phyloP scores from a whole-genome alignment of 2,888 invertebrate genomes.

The Trachelus tabidus region DNA sequence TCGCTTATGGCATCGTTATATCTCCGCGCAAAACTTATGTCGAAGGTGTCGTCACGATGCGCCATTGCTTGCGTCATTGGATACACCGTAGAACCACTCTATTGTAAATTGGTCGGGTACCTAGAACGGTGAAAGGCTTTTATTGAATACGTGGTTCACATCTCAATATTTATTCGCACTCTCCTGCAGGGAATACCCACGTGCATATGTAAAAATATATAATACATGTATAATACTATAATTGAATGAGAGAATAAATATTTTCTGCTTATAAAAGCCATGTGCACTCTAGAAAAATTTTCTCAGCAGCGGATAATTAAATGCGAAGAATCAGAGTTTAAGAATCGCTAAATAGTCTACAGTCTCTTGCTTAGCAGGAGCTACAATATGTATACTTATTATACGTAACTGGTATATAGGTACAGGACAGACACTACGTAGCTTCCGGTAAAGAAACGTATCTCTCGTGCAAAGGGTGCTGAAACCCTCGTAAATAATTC shows the following conservation, averaged over 20 bases:
- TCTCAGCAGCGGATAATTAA: neutral
- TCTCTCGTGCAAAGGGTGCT: neutral
- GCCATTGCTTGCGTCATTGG: slow-evolving; percentile 34
- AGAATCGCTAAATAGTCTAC: neutral
- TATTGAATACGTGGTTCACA: slow-evolving; percentile 61
- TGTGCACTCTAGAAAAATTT: neutral
- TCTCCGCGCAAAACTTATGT: neutral
- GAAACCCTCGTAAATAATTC: neutral
- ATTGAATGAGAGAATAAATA: neutral
- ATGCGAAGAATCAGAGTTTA: neutral
- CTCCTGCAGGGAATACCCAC: neutral
- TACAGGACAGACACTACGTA: neutral
- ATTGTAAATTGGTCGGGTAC: slow-evolving; percentile 46
- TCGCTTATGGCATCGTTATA: neutral
- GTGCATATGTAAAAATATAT: neutral
- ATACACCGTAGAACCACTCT: slow-evolving; percentile 34
- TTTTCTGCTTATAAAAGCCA: neutral
- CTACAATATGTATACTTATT: neutral
- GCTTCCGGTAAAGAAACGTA: neutral
- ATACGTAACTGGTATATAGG: neutral
- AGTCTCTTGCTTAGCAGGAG: neutral
- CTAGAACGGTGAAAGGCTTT: slow-evolving; percentile 47
- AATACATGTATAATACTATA: neutral
- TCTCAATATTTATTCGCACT: slow-evolving; percentile 41
- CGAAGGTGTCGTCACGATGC: slow-evolving; percentile 17